phyloP scores from a whole-genome alignment of 2,888 invertebrate genomes.

The Noctua janthina region DNA sequence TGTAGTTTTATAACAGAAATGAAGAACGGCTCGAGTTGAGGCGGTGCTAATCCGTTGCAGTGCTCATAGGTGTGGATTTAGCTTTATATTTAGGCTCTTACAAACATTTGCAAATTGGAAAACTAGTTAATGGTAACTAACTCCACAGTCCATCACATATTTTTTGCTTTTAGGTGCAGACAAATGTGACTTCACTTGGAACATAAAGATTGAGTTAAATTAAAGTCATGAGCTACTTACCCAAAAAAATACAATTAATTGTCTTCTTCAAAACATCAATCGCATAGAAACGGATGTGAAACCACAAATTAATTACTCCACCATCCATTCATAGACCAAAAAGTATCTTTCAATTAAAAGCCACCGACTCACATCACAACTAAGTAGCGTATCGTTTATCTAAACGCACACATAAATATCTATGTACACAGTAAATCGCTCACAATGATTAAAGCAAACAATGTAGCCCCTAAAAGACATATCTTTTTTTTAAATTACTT shows the following conservation, averaged over 20 bases:
- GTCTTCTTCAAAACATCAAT: background rate
- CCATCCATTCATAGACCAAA: background rate
- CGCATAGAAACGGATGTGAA: background rate
- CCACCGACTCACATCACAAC: conserved; percentile 14
- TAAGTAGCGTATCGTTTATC: conserved; percentile 60
- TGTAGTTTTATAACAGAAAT: background rate
- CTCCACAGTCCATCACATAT: background rate
- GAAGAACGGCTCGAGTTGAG: background rate
- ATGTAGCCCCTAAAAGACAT: conserved; percentile 79
- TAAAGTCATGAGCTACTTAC: background rate
- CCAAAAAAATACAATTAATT: background rate
- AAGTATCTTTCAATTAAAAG: conserved; percentile 43
- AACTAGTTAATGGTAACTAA: background rate
- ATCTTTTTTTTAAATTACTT: conserved; percentile 87
- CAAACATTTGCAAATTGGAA: background rate
- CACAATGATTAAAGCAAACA: conserved; percentile 85
- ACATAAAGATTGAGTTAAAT: background rate
- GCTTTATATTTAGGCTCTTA: background rate
- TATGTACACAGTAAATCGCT: conserved; percentile 80
- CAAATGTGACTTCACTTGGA: background rate
- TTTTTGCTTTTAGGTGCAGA: background rate
- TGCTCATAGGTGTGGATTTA: background rate
- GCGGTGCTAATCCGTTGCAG: background rate
- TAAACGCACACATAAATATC: conserved; percentile 65
- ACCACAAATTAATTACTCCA: conserved; percentile 11